Evolutionary conservation across 2,797 vertebrate genomes (phyloP).

Genomic region (Rousettus madagascariensis): DNA sequence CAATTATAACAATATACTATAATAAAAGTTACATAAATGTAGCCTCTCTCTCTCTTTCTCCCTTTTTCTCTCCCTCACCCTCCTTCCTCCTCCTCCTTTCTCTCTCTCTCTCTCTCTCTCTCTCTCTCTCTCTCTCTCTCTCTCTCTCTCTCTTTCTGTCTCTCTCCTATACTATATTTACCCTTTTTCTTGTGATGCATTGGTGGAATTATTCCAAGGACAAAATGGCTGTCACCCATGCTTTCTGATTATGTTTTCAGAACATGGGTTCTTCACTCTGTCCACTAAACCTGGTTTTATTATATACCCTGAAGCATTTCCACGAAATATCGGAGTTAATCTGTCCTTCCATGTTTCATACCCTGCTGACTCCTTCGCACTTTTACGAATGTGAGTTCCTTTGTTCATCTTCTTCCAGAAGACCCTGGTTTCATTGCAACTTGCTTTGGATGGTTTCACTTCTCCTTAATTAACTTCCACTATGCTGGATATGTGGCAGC

Average conservation of each 20-base stretch:
- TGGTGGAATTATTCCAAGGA: background rate
- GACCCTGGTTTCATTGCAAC: background rate
- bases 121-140: background rate
- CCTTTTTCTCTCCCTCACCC: background rate
- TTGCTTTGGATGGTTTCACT: background rate
- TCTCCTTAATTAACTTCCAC: background rate
- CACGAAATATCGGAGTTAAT: no score
- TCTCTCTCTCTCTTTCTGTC: background rate
- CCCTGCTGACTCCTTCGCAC: background rate
- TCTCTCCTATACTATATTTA: no score
- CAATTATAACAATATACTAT: background rate
- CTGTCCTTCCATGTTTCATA: background rate
- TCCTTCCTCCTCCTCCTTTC: background rate
- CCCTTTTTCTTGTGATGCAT: background rate
- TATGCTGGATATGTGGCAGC: background rate
- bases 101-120: background rate
- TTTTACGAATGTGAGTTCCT: background rate
- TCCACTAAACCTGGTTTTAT: background rate
- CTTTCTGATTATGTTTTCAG: background rate
- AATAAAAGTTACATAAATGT: background rate
- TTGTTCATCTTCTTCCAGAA: background rate
- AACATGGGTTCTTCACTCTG: background rate
- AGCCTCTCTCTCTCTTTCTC: background rate
- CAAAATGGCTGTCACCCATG: background rate
- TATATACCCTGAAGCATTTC: background rate